A percentile compares a stretch with the other conserved stretches of the same genome.
Conservation (phyloP, 64 coral and sea anemone species). For the Dendronephthya gigantea region DNA sequence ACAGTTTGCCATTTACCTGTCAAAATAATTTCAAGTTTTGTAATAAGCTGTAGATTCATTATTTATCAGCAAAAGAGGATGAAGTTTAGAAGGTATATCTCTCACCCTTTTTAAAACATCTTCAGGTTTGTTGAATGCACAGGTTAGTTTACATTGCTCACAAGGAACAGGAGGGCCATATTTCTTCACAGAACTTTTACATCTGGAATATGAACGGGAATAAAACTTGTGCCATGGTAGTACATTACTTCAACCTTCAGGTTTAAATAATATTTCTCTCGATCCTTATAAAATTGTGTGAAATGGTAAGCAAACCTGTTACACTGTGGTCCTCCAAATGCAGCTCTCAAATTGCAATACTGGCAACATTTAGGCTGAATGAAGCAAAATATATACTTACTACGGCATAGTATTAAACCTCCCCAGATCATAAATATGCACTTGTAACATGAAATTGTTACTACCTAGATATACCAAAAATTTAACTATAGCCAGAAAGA, state of each 20-base stretch:
- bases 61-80: no score
- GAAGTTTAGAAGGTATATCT: no score
- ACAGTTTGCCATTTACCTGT: constrained; percentile 74
- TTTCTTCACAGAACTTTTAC: constrained; percentile 70
- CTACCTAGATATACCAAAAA: no score
- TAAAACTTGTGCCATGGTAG: neutral
- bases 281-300: neutral
- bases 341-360: constrained; percentile 86
- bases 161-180: constrained; percentile 83
- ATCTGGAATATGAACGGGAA: constrained; percentile 44
- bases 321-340: constrained; percentile 88
- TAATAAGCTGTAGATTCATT: no score
- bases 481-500: no score
- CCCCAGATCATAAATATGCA: no score
- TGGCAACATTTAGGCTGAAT: constrained; percentile 82
- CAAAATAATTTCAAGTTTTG: neutral
- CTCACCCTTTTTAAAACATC: constrained; percentile 82
- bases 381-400: constrained; percentile 9
- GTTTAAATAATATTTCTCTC: no score
- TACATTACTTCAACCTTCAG: no score
- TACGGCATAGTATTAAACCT: no score
- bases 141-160: constrained; percentile 90
- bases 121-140: constrained; percentile 87
- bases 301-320: constrained; percentile 46
- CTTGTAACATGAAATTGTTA: no score